These are phyloP conservation scores for Parasteatoda tepidariorum DNA, from an alignment of 1,140 invertebrate genomes.

Conservation along the genomic window DNA sequence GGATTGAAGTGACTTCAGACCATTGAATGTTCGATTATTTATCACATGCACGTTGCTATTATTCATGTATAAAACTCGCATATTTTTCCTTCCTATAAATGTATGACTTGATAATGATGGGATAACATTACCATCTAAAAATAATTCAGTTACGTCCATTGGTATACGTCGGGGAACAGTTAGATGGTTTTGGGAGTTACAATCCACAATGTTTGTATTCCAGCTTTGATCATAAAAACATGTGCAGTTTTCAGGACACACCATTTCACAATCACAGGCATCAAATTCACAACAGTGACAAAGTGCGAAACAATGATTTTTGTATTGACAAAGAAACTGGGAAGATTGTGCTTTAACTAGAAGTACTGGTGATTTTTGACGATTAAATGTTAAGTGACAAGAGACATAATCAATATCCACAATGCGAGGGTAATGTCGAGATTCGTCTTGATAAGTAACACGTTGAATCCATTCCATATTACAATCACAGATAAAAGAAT, in stretches of 20 bases:
- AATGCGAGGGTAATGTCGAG: conserved; percentile 83
- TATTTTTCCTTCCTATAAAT: conserved; percentile 91
- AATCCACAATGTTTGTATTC: conserved; percentile 92
- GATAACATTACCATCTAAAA: conserved; percentile 89
- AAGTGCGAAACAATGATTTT: conserved; percentile 90
- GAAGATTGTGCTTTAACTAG: conserved; percentile 79
- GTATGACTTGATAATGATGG: conserved; percentile 86
- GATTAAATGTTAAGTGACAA: conserved; percentile 71
- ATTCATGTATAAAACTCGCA: conserved; percentile 87
- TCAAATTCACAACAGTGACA: conserved; percentile 95
- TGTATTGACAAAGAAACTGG: conserved; percentile 90
- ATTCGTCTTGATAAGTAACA: conserved; percentile 68
- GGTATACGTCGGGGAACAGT: conserved; percentile 86
- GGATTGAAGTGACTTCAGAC: conserved; percentile 82
- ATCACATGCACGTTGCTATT: conserved; percentile 85
- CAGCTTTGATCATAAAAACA: conserved; percentile 91
- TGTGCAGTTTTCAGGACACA: conserved; percentile 88
- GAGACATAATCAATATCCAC: conserved; percentile 89
- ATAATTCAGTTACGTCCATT: conserved; percentile 93
- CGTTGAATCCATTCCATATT: conserved; percentile 89
- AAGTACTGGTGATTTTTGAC: conserved; percentile 34
- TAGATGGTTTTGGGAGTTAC: conserved; percentile 71
- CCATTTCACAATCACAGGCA: conserved; percentile 95
- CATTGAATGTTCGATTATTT: conserved; percentile 92
- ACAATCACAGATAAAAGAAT: conserved; percentile 89